These are phyloP conservation scores for Cryptomyrus ogoouensis DNA, from an alignment of 2,113 vertebrate species.

Conservation along the genomic window DNA sequence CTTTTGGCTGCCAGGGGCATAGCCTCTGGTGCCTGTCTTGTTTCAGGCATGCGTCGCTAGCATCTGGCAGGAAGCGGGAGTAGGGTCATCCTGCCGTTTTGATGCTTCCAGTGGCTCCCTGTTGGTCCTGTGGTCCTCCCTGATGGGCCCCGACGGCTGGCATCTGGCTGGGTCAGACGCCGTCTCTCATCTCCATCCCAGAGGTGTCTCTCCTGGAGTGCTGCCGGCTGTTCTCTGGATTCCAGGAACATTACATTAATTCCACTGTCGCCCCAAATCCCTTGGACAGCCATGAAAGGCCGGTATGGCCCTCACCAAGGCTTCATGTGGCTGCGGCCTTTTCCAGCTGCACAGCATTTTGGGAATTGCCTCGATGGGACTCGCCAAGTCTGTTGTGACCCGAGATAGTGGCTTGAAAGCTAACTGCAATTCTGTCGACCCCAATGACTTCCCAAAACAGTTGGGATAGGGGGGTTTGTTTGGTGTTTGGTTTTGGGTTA, in stretches of 20 bases:
- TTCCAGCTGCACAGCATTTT: not conserved
- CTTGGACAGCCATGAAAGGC: constrained; percentile 3
- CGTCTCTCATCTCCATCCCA: constrained; percentile 12
- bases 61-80: constrained; percentile 12
- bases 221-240: constrained; percentile 7
- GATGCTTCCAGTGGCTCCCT: not conserved
- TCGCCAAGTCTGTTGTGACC: not conserved
- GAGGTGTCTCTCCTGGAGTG: constrained; percentile 7
- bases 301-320: not conserved
- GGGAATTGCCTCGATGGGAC: not conserved
- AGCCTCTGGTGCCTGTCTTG: not conserved
- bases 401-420: not conserved
- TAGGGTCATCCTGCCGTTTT: constrained; percentile 8
- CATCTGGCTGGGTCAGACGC: constrained; percentile 15
- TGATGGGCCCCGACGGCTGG: constrained; percentile 12
- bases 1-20: constrained; percentile 9
- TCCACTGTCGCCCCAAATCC: constrained; percentile 5
- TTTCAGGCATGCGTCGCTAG: not conserved
- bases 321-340: not conserved
- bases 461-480: not conserved
- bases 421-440: not conserved
- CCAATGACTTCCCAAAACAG: not conserved
- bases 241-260: constrained; percentile 4
- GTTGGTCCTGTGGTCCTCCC: constrained; percentile 2
- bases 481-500: not conserved